Evolutionary conservation across 2,888 invertebrate genomes (phyloP).

Genomic region (Torymus auratus): DNA sequence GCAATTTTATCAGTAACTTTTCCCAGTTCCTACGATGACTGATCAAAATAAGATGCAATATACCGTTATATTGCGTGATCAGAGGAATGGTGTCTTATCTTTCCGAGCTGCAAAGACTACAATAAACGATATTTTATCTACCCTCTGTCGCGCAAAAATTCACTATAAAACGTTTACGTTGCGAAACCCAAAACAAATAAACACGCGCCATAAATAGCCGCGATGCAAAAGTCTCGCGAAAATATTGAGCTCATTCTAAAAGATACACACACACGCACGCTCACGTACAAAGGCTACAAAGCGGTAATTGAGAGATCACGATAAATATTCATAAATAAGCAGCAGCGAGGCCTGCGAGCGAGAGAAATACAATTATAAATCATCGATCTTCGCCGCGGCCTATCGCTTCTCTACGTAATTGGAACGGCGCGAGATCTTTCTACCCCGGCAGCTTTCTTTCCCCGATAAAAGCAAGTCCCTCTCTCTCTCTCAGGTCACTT

Average conservation of each 20-base stretch:
- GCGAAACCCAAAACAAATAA: slow-evolving; percentile 14
- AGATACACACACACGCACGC: slow-evolving; percentile 18
- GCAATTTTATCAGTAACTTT: too few species aligned
- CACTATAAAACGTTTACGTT: slow-evolving; percentile 5
- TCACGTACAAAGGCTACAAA: not conserved
- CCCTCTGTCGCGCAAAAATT: not conserved
- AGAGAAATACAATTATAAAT: slow-evolving; percentile 57
- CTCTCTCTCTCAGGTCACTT: slow-evolving; percentile 43
- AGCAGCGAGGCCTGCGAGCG: too few species aligned
- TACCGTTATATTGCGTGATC: too few species aligned
- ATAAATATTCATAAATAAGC: slow-evolving; percentile 57
- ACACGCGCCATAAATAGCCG: slow-evolving; percentile 34
- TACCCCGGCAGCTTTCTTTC: slow-evolving; percentile 49
- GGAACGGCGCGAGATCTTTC: slow-evolving; percentile 62
- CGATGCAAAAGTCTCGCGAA: slow-evolving; percentile 5
- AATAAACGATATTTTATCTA: slow-evolving; percentile 23
- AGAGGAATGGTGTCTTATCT: not conserved
- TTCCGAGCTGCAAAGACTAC: not conserved
- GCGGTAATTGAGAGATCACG: slow-evolving; percentile 45
- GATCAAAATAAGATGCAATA: not conserved
- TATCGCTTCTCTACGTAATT: slow-evolving; percentile 60
- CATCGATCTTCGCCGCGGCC: slow-evolving; percentile 39
- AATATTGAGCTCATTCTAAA: slow-evolving; percentile 40
- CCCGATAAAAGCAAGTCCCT: slow-evolving; percentile 37
- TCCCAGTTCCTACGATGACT: too few species aligned